Conservation (phyloP, 30 jellyfish, hydroid and myxozoan genomes). For the Hydractinia symbiolongicarpus region DNA sequence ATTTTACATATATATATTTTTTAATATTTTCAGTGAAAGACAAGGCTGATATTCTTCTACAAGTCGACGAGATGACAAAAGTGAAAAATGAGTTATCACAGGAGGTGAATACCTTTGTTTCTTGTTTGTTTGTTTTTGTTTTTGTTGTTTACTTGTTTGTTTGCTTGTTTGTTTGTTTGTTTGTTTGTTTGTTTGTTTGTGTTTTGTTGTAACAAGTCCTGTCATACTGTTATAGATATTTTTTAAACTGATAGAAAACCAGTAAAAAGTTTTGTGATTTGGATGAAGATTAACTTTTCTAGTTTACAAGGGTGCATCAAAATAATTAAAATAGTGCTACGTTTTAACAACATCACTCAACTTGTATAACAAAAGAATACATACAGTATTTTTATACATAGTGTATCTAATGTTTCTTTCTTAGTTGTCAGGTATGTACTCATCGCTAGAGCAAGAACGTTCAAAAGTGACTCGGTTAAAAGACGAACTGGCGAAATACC, state of each 20-base stretch:
- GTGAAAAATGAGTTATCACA: conserved; percentile 66
- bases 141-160: too few species aligned
- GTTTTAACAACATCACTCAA: background rate
- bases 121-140: background rate
- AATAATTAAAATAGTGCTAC: too few species aligned
- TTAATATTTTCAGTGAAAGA: conserved; percentile 53
- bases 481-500: conserved; percentile 51
- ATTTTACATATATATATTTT: too few species aligned
- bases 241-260: too few species aligned
- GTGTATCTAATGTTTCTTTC: background rate
- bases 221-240: background rate
- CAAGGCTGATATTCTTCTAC: conserved; percentile 56
- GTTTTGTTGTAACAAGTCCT: background rate
- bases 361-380: background rate
- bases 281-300: too few species aligned
- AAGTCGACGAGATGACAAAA: conserved; percentile 48
- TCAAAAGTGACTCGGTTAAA: conserved; percentile 63
- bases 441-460: conserved; percentile 82
- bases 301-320: too few species aligned
- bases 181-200: background rate
- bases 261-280: too few species aligned
- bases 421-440: conserved; percentile 64
- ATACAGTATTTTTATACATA: background rate
- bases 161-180: background rate
- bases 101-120: conserved; percentile 39